A percentile compares a stretch with the other conserved stretches of the same genome.
phyloP scores from a whole-genome alignment of 2,113 vertebrate genomes.

The Oreocharis arfaki region DNA sequence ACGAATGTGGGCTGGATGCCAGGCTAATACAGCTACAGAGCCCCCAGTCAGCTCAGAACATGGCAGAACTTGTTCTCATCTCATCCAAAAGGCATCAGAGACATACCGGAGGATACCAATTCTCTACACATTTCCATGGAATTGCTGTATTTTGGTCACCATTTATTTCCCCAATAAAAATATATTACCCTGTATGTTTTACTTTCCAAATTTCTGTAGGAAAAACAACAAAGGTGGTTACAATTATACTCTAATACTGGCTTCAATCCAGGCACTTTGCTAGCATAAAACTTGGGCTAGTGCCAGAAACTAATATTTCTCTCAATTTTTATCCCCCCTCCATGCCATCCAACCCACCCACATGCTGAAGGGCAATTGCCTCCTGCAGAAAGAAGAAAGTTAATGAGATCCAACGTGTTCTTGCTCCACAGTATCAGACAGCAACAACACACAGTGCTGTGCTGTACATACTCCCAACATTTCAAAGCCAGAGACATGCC shows the following conservation, averaged over 20 bases:
- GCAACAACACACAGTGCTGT: background rate
- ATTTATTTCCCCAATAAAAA: background rate
- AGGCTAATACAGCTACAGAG: background rate
- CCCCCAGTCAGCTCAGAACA: background rate
- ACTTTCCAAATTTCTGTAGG: background rate
- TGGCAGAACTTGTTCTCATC: background rate
- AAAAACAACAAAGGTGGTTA: background rate
- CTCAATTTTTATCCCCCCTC: background rate
- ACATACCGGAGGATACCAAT: background rate
- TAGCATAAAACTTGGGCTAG: background rate
- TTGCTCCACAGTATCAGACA: background rate
- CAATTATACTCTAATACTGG: background rate
- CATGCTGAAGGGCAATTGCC: background rate
- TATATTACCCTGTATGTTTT: background rate
- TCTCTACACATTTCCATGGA: background rate
- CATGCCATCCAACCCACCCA: background rate
- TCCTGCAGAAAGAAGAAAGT: background rate
- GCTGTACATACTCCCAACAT: background rate
- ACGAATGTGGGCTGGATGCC: background rate
- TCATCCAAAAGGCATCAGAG: background rate
- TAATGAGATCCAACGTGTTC: background rate
- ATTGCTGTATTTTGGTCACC: background rate
- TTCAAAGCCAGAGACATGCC: background rate
- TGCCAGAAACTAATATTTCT: background rate
- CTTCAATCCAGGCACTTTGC: slow-evolving; percentile 11